Conservation (phyloP, 2,888 invertebrate species). For the Exocentrus adspersus region DNA sequence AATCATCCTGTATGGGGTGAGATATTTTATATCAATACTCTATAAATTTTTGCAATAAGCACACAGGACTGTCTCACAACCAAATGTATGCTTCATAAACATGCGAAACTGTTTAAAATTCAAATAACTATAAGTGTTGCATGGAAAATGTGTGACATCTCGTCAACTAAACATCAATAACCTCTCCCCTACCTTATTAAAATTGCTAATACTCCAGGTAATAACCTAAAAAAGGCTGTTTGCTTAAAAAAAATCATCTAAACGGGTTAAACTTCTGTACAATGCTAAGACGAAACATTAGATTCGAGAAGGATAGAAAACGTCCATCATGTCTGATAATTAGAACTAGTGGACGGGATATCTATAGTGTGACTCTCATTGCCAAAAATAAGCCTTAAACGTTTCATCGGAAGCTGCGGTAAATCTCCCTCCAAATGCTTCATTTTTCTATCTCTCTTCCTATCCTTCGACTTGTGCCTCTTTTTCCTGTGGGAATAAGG, state of each 20-base stretch:
- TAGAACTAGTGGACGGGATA: slow-evolving; percentile 76
- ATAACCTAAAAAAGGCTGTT: not conserved
- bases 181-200: too few species aligned
- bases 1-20: too few species aligned
- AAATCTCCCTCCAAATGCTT: slow-evolving; percentile 60
- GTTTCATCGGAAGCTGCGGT: slow-evolving; percentile 79
- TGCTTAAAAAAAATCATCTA: not conserved
- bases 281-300: slow-evolving; percentile 23
- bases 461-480: slow-evolving; percentile 70
- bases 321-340: slow-evolving; percentile 38
- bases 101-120: too few species aligned
- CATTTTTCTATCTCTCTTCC: slow-evolving; percentile 57
- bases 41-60: too few species aligned
- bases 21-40: too few species aligned
- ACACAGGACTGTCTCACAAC: too few species aligned
- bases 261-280: slow-evolving; percentile 13
- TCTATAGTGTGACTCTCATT: slow-evolving; percentile 90
- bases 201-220: too few species aligned
- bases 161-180: too few species aligned
- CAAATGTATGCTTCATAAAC: too few species aligned
- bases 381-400: slow-evolving; percentile 86
- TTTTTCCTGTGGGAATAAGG: slow-evolving; percentile 70
- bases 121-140: too few species aligned
- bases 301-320: slow-evolving; percentile 13
- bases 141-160: too few species aligned